Conservation (phyloP, 2,888 invertebrate genomes). For the Apantesis nais region DNA sequence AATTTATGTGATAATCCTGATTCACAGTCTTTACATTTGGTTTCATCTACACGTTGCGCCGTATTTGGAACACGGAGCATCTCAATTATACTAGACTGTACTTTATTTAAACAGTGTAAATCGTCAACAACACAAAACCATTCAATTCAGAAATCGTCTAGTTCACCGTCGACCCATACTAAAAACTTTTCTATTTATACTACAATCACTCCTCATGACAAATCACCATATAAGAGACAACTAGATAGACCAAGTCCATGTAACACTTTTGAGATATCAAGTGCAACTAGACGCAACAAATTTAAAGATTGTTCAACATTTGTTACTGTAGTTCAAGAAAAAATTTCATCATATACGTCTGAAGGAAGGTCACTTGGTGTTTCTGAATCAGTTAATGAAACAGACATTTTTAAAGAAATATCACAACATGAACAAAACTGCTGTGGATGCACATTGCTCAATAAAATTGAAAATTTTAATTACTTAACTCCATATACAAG, state of each 20-base stretch:
- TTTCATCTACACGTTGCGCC: neutral
- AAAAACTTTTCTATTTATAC: slow-evolving; percentile 11
- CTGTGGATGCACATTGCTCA: neutral
- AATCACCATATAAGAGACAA: slow-evolving; percentile 5
- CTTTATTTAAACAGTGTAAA: neutral
- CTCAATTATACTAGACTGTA: neutral
- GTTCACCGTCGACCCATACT: neutral
- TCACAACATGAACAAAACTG: neutral
- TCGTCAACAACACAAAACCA: neutral
- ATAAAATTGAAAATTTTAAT: neutral
- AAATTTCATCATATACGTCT: neutral
- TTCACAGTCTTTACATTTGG: neutral
- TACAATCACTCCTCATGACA: neutral
- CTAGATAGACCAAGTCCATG: neutral
- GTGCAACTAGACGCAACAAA: neutral
- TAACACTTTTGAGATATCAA: neutral
- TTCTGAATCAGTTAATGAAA: neutral
- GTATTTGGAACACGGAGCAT: neutral
- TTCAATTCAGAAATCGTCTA: neutral
- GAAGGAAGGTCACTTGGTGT: neutral
- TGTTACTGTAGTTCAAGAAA: neutral
- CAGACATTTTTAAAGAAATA: neutral
- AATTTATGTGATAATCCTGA: neutral
- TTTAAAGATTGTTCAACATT: slow-evolving; percentile 3
- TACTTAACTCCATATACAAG: neutral